Conservation (phyloP, 1,140 invertebrate genomes). For the Aphelenchoides besseyi region DNA sequence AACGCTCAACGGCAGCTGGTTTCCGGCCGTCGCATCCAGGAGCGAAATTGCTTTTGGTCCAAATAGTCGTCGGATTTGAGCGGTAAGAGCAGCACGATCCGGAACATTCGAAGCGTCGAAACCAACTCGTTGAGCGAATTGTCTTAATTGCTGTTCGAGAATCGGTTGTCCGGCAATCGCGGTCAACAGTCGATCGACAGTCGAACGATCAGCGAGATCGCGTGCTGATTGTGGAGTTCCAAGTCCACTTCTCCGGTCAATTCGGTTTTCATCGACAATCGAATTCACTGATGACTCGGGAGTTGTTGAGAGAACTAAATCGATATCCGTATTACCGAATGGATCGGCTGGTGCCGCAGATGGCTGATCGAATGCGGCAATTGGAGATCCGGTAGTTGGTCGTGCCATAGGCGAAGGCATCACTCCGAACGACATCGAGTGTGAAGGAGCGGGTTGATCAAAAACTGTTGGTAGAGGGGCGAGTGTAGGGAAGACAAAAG, state of each 20-base stretch:
- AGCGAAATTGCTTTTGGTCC: neutral
- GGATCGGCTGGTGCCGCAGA: neutral
- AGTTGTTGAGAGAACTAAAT: neutral
- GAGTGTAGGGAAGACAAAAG: slow-evolving; percentile 8
- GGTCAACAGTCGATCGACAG: neutral
- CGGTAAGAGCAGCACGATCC: neutral
- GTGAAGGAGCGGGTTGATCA: neutral
- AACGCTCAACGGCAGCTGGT: neutral
- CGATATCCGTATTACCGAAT: neutral
- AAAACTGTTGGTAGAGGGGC: slow-evolving; percentile 8
- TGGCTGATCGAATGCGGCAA: neutral
- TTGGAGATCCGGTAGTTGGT: neutral
- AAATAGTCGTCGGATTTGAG: neutral
- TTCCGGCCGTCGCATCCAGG: neutral
- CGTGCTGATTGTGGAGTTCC: neutral
- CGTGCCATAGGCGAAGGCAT: neutral
- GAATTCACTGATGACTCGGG: neutral
- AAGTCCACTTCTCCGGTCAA: neutral
- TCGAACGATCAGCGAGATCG: neutral
- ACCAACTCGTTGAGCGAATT: slow-evolving; percentile 11
- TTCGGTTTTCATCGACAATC: neutral
- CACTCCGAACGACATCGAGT: neutral
- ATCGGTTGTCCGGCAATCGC: neutral
- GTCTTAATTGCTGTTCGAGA: slow-evolving; percentile 9
- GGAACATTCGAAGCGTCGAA: slow-evolving; percentile 6